Conservation (phyloP, 2,888 invertebrate species). For the Ernsta delagoae region DNA sequence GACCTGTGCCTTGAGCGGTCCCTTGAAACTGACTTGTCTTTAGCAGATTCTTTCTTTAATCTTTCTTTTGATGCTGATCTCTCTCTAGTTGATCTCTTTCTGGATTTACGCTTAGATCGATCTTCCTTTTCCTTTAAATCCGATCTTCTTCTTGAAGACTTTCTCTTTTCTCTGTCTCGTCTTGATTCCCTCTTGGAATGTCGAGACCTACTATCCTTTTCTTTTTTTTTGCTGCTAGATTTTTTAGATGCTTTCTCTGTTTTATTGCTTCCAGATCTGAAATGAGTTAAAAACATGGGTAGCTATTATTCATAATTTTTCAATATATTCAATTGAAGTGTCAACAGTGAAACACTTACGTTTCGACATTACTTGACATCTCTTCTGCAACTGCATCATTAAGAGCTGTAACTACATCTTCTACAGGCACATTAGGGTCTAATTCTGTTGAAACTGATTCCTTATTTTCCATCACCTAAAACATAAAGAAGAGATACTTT, state of each 20-base stretch:
- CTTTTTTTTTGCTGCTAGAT: conserved; percentile 46
- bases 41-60: conserved; percentile 52
- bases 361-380: conserved; percentile 10
- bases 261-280: conserved; percentile 50
- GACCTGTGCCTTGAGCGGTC: conserved; percentile 63
- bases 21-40: conserved; percentile 61
- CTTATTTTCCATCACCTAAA: conserved; percentile 86
- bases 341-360: background rate
- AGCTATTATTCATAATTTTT: background rate
- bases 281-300: conserved; percentile 13
- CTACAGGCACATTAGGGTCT: conserved; percentile 87
- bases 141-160: conserved; percentile 65
- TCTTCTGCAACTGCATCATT: conserved; percentile 32
- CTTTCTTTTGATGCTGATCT: conserved; percentile 62
- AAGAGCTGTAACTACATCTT: conserved; percentile 85
- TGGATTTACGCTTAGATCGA: conserved; percentile 60
- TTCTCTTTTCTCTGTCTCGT: conserved; percentile 16
- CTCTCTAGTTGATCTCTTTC: conserved; percentile 56
- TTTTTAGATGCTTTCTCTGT: conserved; percentile 50
- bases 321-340: background rate
- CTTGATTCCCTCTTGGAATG: conserved; percentile 56
- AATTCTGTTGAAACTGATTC: conserved; percentile 86
- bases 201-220: conserved; percentile 47
- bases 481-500: conserved; percentile 7
- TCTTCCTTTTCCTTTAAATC: conserved; percentile 62